Evolutionary conservation across 2,888 invertebrate genomes (phyloP).

Genomic region (Diarsia rubi): DNA sequence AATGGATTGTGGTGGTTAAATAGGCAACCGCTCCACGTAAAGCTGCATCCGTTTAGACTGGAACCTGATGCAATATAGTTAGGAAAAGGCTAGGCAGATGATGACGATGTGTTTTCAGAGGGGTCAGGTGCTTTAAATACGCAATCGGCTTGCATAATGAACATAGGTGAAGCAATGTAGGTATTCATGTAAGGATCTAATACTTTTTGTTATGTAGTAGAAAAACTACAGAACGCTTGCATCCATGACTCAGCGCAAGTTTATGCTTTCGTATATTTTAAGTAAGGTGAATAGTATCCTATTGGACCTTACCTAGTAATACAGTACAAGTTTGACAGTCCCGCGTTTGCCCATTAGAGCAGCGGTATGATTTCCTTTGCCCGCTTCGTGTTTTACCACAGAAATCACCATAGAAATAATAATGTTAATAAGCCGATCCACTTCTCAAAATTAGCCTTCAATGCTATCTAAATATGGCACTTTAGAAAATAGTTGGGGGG

Average conservation of each 20-base stretch:
- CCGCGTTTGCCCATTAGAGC: background rate
- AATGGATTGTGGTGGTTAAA: too few relatives aligned
- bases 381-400: conserved; percentile 2
- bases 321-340: background rate
- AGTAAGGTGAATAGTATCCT: background rate
- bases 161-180: background rate
- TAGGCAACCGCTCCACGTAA: too few relatives aligned
- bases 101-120: too few relatives aligned
- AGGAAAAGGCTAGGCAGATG: too few relatives aligned
- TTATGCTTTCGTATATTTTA: background rate
- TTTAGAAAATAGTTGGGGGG: conserved; percentile 46
- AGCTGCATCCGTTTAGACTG: too few relatives aligned
- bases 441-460: conserved; percentile 53
- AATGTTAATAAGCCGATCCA: conserved; percentile 45
- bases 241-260: background rate
- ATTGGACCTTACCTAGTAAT: background rate
- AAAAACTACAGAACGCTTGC: background rate
- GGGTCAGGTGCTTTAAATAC: background rate
- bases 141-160: background rate
- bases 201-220: background rate
- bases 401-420: conserved; percentile 55
- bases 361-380: background rate
- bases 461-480: conserved; percentile 55
- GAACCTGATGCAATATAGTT: too few relatives aligned
- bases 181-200: background rate